Evolutionary conservation across 2,888 invertebrate species (phyloP).

Genomic region (Anorthoa munda): DNA sequence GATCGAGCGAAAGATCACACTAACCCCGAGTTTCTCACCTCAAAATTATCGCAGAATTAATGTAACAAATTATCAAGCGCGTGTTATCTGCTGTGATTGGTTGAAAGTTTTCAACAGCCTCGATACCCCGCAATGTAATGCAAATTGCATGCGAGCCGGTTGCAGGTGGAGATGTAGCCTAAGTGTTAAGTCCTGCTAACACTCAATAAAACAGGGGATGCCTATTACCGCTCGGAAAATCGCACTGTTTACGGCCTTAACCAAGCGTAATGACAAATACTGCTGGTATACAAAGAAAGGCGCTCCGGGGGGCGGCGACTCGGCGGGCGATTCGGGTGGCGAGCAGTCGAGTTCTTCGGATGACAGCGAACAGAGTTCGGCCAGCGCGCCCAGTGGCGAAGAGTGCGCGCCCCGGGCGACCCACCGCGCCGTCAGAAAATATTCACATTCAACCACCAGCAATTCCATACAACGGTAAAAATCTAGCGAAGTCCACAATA

Average conservation of each 20-base stretch:
- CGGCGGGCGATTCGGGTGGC: constrained; percentile 75
- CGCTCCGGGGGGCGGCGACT: constrained; percentile 76
- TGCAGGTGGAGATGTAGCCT: too few species aligned
- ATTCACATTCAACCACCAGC: constrained; percentile 59
- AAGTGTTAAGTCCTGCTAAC: too few species aligned
- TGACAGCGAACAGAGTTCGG: constrained; percentile 83
- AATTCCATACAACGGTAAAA: constrained; percentile 32
- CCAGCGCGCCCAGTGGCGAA: constrained; percentile 83
- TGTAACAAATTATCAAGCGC: too few species aligned
- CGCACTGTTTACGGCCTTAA: constrained; percentile 16
- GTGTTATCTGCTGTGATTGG: too few species aligned
- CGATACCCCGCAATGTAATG: too few species aligned
- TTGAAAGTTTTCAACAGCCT: too few species aligned
- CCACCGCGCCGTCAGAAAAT: constrained; percentile 54
- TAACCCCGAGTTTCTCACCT: too few species aligned
- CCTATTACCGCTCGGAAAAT: not conserved
- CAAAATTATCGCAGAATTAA: too few species aligned
- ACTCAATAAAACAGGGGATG: not conserved
- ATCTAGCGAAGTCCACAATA: not conserved
- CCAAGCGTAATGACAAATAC: constrained; percentile 54
- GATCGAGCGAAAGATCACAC: too few species aligned
- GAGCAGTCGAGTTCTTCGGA: constrained; percentile 77
- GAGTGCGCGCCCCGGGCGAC: constrained; percentile 72
- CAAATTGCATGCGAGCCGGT: too few species aligned
- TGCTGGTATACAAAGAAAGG: constrained; percentile 84